Conservation (phyloP, 2,113 vertebrate genomes). For the Suricata suricatta region DNA sequence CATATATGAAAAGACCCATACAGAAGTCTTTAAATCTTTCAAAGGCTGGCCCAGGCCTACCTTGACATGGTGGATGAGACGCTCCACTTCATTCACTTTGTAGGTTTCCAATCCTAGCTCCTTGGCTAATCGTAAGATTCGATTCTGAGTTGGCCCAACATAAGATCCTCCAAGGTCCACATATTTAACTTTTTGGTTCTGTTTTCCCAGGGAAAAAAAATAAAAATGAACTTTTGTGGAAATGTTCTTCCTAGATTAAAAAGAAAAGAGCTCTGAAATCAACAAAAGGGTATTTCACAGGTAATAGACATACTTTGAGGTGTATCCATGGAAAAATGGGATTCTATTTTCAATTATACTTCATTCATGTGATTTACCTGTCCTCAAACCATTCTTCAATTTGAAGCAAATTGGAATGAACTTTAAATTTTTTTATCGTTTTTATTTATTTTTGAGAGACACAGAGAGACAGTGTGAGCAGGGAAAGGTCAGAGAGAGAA, state of each 20-base stretch:
- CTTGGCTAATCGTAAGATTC: conserved; percentile 93
- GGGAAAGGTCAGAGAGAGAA: too few relatives aligned
- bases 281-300: conserved; percentile 10
- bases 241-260: background rate
- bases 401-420: conserved; percentile 44
- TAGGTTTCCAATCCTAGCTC: conserved; percentile 94
- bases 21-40: background rate
- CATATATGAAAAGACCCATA: background rate
- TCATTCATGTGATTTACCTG: background rate
- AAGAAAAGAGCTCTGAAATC: background rate
- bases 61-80: conserved; percentile 91
- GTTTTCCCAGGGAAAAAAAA: conserved; percentile 54
- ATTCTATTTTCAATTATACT: background rate
- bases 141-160: conserved; percentile 97
- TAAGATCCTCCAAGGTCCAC: conserved; percentile 98
- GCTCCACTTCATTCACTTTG: conserved; percentile 95
- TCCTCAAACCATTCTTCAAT: background rate
- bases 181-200: conserved; percentile 96
- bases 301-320: background rate
- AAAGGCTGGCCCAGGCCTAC: conserved; percentile 83
- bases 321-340: background rate
- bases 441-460: too few relatives aligned
- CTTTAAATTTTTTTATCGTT: too few relatives aligned
- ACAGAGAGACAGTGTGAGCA: too few relatives aligned
- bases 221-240: conserved; percentile 50